Conservation (phyloP, 2,113 vertebrate species). For the Labeo rohita region DNA sequence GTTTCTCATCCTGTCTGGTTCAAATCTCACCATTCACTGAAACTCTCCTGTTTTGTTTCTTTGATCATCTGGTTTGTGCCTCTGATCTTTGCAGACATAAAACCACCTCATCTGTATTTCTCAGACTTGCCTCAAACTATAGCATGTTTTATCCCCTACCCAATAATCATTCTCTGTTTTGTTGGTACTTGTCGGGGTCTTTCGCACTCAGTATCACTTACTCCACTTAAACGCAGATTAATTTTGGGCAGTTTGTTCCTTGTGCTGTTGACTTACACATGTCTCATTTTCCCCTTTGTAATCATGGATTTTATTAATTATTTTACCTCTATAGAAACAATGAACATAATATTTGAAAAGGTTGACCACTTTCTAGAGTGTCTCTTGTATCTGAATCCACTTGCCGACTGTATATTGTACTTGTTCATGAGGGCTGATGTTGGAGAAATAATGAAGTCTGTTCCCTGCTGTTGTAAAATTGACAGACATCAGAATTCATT, state of each 20-base stretch:
- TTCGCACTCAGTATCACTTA: not conserved
- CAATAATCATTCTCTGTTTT: not conserved
- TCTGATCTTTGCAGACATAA: not conserved
- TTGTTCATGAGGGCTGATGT: constrained; percentile 8
- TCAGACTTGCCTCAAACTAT: not conserved
- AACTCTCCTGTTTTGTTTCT: not conserved
- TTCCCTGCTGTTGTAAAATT: not conserved
- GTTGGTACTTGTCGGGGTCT: not conserved
- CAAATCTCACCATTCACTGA: not conserved
- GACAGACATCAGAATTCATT: not conserved
- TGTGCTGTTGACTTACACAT: not conserved
- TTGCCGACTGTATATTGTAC: constrained; percentile 11
- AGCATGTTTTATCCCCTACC: not conserved
- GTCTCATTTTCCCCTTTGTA: not conserved
- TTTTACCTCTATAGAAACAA: not conserved
- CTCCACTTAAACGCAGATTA: not conserved
- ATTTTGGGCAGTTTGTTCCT: not conserved
- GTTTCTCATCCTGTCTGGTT: not conserved
- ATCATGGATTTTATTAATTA: not conserved
- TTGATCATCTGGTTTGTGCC: not conserved
- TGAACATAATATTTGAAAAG: not conserved
- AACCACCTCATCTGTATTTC: no score
- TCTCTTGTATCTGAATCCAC: not conserved
- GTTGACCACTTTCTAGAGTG: not conserved
- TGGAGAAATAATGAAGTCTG: not conserved